Conservation (phyloP, 2,797 vertebrate genomes). For the Myoxocephalus aenaeus region DNA sequence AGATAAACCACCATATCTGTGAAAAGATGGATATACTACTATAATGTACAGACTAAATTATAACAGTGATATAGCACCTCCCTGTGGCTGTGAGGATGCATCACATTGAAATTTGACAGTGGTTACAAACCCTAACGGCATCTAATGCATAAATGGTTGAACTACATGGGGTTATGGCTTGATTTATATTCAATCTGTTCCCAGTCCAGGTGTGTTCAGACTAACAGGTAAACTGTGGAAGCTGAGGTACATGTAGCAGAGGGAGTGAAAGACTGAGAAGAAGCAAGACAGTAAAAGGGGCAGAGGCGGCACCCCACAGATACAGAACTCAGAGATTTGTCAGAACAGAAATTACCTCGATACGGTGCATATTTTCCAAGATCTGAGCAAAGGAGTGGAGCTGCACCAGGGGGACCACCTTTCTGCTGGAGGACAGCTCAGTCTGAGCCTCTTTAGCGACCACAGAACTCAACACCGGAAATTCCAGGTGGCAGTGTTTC, state of each 20-base stretch:
- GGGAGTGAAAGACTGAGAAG: not conserved
- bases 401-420: conserved; percentile 85
- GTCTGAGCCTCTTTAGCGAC: conserved; percentile 51
- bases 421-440: conserved; percentile 52
- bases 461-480: conserved; percentile 70
- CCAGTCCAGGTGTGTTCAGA: conserved; percentile 3
- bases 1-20: conserved; percentile 38
- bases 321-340: not conserved
- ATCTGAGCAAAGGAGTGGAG: conserved; percentile 89
- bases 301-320: not conserved
- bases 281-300: not conserved
- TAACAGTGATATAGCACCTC: conserved; percentile 71
- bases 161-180: not conserved
- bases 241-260: not conserved
- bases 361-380: conserved; percentile 88
- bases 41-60: not conserved
- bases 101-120: conserved; percentile 26
- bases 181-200: conserved; percentile 14
- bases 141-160: conserved; percentile 19
- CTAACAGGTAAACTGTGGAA: not conserved
- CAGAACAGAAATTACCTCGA: conserved; percentile 86
- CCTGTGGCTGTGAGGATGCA: conserved; percentile 60
- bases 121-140: not conserved
- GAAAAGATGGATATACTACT: not conserved
- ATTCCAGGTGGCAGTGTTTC: conserved; percentile 87